Evolutionary conservation across 2,888 invertebrate species (phyloP).

Genomic region (Brachyptera risi): DNA sequence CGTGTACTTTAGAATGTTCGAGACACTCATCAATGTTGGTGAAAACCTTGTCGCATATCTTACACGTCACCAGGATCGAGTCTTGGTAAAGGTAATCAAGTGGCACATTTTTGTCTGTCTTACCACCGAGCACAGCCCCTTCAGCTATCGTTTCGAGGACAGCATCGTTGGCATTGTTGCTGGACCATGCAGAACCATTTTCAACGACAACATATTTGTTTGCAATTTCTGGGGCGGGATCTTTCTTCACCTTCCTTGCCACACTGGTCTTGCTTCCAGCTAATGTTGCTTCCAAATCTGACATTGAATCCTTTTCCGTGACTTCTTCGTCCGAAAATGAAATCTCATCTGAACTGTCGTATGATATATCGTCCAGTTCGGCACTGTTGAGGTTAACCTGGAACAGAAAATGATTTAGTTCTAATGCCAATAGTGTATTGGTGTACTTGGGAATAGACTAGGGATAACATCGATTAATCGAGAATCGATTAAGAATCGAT

Average conservation of each 20-base stretch:
- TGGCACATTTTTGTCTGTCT: no score
- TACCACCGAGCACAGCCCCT: no score
- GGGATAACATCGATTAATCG: no score
- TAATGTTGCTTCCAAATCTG: background rate
- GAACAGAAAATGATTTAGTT: no score
- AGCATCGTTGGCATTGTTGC: background rate
- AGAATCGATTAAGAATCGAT: no score
- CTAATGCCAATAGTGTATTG: no score
- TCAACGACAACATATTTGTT: background rate
- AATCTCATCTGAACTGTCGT: background rate
- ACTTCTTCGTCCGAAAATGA: background rate
- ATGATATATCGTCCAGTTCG: background rate
- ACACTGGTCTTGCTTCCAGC: background rate
- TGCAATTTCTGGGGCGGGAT: background rate
- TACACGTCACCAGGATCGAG: conserved; percentile 15
- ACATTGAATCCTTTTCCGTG: background rate
- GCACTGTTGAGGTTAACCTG: no score
- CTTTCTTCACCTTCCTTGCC: background rate
- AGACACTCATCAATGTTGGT: conserved; percentile 13
- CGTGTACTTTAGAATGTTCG: conserved; percentile 27
- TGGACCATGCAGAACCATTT: background rate
- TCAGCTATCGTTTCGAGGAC: background rate
- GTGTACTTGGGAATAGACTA: no score
- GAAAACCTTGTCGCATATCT: conserved; percentile 24
- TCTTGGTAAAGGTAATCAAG: background rate